These are phyloP conservation scores for Exocentrus adspersus DNA, from an alignment of 2,888 invertebrate species.

Conservation along the genomic window DNA sequence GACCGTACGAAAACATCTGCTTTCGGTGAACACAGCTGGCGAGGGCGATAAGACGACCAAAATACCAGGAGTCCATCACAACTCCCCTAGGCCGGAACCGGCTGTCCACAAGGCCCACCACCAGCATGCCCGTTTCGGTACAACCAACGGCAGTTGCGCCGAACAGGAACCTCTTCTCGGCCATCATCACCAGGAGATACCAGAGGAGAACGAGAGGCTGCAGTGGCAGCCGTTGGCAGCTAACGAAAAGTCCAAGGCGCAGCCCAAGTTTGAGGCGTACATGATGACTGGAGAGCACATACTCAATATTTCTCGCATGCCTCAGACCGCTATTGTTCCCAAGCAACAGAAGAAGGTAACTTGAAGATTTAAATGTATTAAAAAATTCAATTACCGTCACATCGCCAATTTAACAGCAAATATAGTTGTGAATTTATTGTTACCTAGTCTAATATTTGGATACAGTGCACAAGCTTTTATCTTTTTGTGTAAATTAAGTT, in stretches of 20 bases:
- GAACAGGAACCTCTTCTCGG: constrained; percentile 46
- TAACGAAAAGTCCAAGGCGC: constrained; percentile 54
- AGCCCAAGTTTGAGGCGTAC: constrained; percentile 86
- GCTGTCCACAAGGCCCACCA: constrained; percentile 35
- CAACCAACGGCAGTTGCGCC: constrained; percentile 67
- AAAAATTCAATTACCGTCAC: no score
- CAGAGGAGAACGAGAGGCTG: constrained; percentile 65
- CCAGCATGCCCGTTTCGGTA: constrained; percentile 54
- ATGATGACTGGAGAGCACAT: constrained; percentile 99
- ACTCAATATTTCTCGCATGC: constrained; percentile 88
- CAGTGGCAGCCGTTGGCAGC: constrained; percentile 68
- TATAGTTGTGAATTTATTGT: no score
- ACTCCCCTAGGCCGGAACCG: constrained; percentile 39
- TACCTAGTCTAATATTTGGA: no score
- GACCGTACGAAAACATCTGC: constrained; percentile 77
- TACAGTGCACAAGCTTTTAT: constrained; percentile 1
- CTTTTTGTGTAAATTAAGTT: constrained; percentile 4
- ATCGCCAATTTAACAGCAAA: no score
- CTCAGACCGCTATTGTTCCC: constrained; percentile 73
- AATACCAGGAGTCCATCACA: constrained; percentile 61
- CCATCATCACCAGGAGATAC: constrained; percentile 54
- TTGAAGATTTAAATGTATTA: no score
- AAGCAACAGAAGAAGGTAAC: constrained; percentile 69
- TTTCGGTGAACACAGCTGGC: constrained; percentile 66
- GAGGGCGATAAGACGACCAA: constrained; percentile 50